phyloP scores from a whole-genome alignment of 35 echinoderm and acorn worm species.

The Lytechinus pictus region DNA sequence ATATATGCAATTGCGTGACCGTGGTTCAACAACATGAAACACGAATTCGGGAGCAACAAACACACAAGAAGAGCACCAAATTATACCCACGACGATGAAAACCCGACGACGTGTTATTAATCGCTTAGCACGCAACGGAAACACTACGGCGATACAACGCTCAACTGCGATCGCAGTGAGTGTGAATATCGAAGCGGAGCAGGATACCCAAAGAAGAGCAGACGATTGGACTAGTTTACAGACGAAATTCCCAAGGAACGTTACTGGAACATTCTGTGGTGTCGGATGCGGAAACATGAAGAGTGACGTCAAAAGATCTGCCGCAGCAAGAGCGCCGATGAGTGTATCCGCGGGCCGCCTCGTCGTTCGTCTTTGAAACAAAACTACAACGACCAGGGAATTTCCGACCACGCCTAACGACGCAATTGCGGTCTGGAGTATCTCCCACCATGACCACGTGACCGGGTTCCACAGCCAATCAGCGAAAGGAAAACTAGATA shows the following conservation, averaged over 20 bases:
- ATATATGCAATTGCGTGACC: slow-evolving; percentile 24
- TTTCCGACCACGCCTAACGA: slow-evolving; percentile 72
- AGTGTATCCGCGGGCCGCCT: slow-evolving; percentile 59
- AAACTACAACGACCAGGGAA: slow-evolving; percentile 53
- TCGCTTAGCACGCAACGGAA: slow-evolving; percentile 55
- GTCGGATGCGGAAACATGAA: slow-evolving; percentile 61
- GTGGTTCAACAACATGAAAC: slow-evolving; percentile 30
- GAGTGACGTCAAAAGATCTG: slow-evolving; percentile 69
- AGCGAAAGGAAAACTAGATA: neutral
- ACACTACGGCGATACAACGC: slow-evolving; percentile 75
- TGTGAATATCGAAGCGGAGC: slow-evolving; percentile 62
- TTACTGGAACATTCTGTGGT: neutral
- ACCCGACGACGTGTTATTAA: slow-evolving; percentile 52
- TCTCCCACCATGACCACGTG: slow-evolving; percentile 59
- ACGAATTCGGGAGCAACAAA: slow-evolving; percentile 42
- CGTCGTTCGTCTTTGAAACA: slow-evolving; percentile 42
- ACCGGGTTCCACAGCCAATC: slow-evolving; percentile 15
- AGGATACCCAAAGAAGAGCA: slow-evolving; percentile 61
- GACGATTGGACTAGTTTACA: slow-evolving; percentile 61
- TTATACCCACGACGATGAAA: slow-evolving; percentile 26
- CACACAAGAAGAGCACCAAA: slow-evolving; percentile 55
- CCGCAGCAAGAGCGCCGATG: slow-evolving; percentile 63
- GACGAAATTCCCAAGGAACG: slow-evolving; percentile 55
- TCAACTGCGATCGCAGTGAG: slow-evolving; percentile 68
- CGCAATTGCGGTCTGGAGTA: slow-evolving; percentile 54